Evolutionary conservation across 2,113 vertebrate genomes (phyloP).

Genomic region (Mesocricetus auratus): DNA sequence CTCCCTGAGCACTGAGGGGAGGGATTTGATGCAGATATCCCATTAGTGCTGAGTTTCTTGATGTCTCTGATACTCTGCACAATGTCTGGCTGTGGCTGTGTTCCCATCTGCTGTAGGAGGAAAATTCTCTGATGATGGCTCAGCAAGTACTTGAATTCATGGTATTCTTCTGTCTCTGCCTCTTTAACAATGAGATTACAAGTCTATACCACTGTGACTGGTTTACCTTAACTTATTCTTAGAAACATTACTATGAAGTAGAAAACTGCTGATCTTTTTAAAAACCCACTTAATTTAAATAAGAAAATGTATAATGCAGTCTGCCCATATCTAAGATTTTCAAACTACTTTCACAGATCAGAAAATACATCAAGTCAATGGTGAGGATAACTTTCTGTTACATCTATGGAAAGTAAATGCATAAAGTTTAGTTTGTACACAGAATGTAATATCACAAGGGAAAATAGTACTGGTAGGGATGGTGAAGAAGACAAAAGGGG

Average conservation of each 20-base stretch:
- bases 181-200: not conserved
- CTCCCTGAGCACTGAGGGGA: not conserved
- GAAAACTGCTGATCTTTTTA: not conserved
- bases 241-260: constrained; percentile 12
- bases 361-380: constrained; percentile 37
- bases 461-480: not conserved
- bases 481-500: not conserved
- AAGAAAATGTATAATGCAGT: not conserved
- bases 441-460: not conserved
- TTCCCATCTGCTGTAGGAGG: not conserved
- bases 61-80: not conserved
- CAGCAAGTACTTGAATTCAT: not conserved
- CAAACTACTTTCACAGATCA: constrained; percentile 34
- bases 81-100: not conserved
- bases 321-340: constrained; percentile 11
- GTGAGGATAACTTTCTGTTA: constrained; percentile 21
- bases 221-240: not conserved
- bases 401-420: constrained; percentile 22
- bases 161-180: not conserved
- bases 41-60: too few species aligned
- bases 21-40: not conserved
- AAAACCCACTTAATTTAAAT: constrained; percentile 47
- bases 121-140: not conserved
- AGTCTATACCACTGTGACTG: not conserved
- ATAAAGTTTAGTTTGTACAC: not conserved